Evolutionary conservation across 2,113 vertebrate species (phyloP).

Genomic region (Donacobius atricapilla): DNA sequence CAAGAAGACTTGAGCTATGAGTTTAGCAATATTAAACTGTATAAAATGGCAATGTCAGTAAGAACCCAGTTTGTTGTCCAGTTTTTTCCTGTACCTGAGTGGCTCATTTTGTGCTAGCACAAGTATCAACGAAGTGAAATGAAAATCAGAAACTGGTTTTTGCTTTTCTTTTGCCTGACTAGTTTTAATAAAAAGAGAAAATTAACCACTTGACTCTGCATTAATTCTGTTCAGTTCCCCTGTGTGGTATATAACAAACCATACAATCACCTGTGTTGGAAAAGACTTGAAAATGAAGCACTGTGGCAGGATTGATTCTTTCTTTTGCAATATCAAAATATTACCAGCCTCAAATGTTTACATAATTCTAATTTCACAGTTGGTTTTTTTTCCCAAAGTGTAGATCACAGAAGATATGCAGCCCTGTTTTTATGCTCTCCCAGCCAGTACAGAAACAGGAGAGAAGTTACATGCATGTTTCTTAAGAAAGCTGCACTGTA

Average conservation of each 20-base stretch:
- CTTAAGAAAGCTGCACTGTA: background rate
- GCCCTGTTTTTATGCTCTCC: background rate
- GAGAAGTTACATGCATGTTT: background rate
- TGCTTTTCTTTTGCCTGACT: background rate
- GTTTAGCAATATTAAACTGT: background rate
- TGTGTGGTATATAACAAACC: background rate
- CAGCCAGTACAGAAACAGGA: background rate
- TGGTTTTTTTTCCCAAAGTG: background rate
- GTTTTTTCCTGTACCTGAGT: background rate
- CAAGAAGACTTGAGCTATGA: background rate
- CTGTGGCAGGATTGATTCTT: background rate
- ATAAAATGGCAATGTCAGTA: background rate
- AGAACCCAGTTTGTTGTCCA: background rate
- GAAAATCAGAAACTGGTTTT: background rate
- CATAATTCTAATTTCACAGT: background rate
- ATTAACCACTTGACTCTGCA: background rate
- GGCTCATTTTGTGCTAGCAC: background rate
- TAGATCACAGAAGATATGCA: background rate
- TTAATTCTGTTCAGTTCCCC: background rate
- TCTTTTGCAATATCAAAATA: background rate
- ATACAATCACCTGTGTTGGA: rapidly evolving
- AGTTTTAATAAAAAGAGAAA: background rate
- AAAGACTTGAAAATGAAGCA: background rate
- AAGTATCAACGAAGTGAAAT: background rate
- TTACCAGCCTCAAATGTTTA: background rate